Percentiles rank a stretch among this genome's conserved stretches.
Evolutionary conservation across 2,113 vertebrate genomes (phyloP).

Genomic region (Todiramphus saurophagus): DNA sequence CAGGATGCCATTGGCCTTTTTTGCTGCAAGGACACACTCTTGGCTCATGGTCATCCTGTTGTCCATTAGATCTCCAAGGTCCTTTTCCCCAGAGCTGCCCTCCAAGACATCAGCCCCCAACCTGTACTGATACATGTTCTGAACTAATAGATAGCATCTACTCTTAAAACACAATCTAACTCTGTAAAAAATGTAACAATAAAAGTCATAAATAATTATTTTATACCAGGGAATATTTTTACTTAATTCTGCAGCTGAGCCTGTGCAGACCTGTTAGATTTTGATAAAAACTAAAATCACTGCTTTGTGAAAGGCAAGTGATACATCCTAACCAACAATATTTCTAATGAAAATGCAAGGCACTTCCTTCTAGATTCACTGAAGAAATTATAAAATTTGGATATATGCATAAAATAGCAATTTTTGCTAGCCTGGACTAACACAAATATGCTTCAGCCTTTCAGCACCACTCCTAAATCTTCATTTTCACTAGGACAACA

Average conservation of each 20-base stretch:
- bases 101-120: too few species aligned
- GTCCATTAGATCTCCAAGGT: too few species aligned
- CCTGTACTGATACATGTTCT: too few species aligned
- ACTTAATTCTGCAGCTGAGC: background rate
- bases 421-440: background rate
- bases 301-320: background rate
- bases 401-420: background rate
- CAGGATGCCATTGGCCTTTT: too few species aligned
- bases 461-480: background rate
- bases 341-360: background rate
- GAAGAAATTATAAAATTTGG: background rate
- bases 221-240: background rate
- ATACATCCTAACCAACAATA: background rate
- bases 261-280: accelerated
- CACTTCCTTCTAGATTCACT: background rate
- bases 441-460: background rate
- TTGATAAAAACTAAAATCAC: background rate
- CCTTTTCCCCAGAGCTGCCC: too few species aligned
- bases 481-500: background rate
- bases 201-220: background rate
- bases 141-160: background rate
- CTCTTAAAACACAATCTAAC: background rate
- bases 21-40: too few species aligned
- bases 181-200: background rate
- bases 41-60: too few species aligned